phyloP scores from a whole-genome alignment of 23 tunicate genomes.

The Oikopleura albicans region DNA sequence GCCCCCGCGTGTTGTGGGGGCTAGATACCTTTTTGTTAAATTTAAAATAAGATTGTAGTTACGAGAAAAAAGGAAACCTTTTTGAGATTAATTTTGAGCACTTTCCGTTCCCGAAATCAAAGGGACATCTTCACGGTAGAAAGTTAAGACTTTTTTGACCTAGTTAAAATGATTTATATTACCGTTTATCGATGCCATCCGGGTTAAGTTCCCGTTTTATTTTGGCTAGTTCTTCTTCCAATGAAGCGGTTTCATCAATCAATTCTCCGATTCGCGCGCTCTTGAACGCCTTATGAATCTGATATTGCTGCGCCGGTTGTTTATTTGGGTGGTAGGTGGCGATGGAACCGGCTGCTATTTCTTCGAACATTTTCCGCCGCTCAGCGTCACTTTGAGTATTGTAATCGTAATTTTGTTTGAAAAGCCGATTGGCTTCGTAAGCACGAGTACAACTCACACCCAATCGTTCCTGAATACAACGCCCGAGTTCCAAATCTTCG shows the following conservation, averaged over 20 bases:
- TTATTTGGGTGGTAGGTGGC: slow-evolving; percentile 9
- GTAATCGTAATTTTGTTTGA: slow-evolving; percentile 1
- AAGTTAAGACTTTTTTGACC: no score
- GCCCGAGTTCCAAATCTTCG: slow-evolving; percentile 18
- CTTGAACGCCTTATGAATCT: slow-evolving; percentile 9
- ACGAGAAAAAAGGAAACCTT: no score
- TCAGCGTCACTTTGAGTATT: neutral
- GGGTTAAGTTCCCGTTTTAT: neutral
- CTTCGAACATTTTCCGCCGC: neutral
- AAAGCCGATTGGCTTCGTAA: slow-evolving; percentile 6
- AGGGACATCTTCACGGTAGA: no score
- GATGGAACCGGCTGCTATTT: neutral
- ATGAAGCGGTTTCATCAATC: neutral
- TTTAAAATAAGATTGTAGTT: no score
- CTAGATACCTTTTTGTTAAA: no score
- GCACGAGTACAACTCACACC: neutral
- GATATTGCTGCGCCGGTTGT: neutral
- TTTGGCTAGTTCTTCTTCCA: neutral
- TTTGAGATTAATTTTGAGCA: no score
- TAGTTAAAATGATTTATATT: no score
- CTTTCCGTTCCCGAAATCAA: no score
- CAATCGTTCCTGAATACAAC: slow-evolving; percentile 1
- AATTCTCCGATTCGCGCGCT: neutral
- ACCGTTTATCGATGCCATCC: no score
- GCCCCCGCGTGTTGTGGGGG: no score